Evolutionary conservation across 2,113 vertebrate genomes (phyloP).

Genomic region (Phyllostomus hastatus): DNA sequence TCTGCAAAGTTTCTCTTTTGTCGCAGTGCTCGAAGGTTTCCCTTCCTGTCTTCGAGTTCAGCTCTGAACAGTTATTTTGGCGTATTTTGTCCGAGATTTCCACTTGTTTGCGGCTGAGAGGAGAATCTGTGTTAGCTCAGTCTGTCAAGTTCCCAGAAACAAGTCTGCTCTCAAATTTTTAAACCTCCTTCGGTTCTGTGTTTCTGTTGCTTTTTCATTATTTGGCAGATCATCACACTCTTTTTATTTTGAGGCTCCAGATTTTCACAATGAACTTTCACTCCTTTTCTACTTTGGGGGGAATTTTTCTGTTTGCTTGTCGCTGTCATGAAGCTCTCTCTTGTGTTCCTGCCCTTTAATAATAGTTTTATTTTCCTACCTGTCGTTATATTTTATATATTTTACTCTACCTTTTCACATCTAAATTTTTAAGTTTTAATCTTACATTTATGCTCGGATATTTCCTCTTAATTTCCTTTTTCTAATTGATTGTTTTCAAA

Average conservation of each 20-base stretch:
- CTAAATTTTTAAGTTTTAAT: background rate
- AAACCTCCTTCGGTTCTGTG: background rate
- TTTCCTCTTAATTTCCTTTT: background rate
- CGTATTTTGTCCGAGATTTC: background rate
- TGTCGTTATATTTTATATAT: background rate
- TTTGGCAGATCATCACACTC: background rate
- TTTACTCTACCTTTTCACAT: background rate
- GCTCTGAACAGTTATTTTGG: background rate
- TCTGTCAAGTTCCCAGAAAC: background rate
- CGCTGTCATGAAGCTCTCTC: background rate
- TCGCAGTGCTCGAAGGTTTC: background rate
- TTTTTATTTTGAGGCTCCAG: background rate
- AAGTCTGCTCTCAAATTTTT: background rate
- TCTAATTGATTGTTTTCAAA: background rate
- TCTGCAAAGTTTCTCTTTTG: background rate
- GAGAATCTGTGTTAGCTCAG: background rate
- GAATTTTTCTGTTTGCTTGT: background rate
- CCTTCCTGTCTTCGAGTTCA: background rate
- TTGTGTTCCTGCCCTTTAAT: background rate
- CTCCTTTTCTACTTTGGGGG: background rate
- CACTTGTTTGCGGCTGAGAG: conserved; percentile 1
- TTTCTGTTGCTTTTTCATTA: background rate
- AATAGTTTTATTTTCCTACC: background rate
- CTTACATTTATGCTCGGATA: background rate
- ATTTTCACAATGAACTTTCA: background rate